Evolutionary conservation across 2,113 vertebrate genomes (phyloP).

Genomic region (Pungitius pungitius): DNA sequence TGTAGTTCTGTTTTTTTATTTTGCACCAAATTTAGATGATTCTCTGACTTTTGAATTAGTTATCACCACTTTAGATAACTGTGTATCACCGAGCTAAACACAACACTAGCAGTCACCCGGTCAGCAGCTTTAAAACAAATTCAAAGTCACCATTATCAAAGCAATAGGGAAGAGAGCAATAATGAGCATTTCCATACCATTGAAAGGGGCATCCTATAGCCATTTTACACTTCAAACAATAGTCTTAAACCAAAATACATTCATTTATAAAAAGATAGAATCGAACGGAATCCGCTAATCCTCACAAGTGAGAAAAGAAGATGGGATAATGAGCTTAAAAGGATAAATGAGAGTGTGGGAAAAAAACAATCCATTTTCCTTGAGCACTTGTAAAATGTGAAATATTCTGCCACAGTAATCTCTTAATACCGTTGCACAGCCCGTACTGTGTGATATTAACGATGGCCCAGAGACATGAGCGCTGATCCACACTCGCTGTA

Average conservation of each 20-base stretch:
- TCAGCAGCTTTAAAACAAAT: not conserved
- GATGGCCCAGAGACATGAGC: constrained; percentile 52
- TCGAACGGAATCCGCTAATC: not conserved
- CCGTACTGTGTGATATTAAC: constrained; percentile 58
- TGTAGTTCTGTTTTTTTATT: not conserved
- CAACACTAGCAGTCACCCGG: not conserved
- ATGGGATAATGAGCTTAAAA: constrained; percentile 5
- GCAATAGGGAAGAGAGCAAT: not conserved
- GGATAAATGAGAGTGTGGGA: constrained; percentile 32
- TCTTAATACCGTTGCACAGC: constrained; percentile 70
- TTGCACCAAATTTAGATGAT: not conserved
- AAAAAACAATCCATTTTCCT: constrained; percentile 38
- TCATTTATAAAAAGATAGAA: not conserved
- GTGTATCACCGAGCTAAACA: not conserved
- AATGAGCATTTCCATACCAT: not conserved
- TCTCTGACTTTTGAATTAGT: not conserved
- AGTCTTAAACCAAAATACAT: not conserved
- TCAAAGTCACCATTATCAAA: not conserved
- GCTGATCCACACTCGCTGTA: constrained; percentile 50
- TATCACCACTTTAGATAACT: not conserved
- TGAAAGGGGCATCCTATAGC: no score
- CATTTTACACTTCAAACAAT: not conserved
- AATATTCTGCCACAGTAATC: constrained; percentile 57
- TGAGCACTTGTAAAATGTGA: constrained; percentile 49
- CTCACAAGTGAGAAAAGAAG: not conserved